A percentile compares a stretch with the other conserved stretches of the same genome.
Conservation (phyloP, 2,797 vertebrate genomes). For the Hypotaenidia okinawae region DNA sequence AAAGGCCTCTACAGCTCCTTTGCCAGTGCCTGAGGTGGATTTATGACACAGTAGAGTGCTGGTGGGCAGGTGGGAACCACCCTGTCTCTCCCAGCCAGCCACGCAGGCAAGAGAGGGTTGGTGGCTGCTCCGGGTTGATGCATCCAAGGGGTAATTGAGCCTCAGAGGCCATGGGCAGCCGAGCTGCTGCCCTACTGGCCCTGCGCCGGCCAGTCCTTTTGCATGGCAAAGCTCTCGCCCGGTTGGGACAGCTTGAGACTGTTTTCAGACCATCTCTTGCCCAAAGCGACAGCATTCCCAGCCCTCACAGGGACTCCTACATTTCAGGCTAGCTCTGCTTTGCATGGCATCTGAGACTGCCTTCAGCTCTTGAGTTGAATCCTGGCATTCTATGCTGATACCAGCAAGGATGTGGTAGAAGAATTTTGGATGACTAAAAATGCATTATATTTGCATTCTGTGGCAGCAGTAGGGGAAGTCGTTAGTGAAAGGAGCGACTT, state of each 20-base stretch:
- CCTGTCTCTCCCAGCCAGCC: not conserved
- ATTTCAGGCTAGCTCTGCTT: not conserved
- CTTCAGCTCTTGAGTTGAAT: not conserved
- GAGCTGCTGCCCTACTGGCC: not conserved
- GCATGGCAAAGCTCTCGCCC: not conserved
- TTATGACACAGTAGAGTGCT: not conserved
- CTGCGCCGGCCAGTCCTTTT: not conserved
- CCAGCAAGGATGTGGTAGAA: not conserved
- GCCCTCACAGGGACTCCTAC: not conserved
- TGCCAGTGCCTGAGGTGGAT: not conserved
- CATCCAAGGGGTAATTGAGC: not conserved
- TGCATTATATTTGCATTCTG: not conserved
- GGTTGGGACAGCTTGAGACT: not conserved
- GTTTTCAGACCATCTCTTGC: not conserved
- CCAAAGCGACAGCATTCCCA: not conserved
- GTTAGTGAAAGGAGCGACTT: not conserved
- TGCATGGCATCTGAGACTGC: not conserved
- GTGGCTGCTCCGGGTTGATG: accelerated
- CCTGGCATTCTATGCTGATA: not conserved
- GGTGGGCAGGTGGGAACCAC: not conserved
- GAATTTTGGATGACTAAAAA: not conserved
- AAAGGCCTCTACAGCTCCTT: not conserved
- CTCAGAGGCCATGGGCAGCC: not conserved
- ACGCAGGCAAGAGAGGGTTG: accelerated
- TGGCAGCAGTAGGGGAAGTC: not conserved